Conservation (phyloP, 2,888 invertebrate species). For the Trachelus stipa region DNA sequence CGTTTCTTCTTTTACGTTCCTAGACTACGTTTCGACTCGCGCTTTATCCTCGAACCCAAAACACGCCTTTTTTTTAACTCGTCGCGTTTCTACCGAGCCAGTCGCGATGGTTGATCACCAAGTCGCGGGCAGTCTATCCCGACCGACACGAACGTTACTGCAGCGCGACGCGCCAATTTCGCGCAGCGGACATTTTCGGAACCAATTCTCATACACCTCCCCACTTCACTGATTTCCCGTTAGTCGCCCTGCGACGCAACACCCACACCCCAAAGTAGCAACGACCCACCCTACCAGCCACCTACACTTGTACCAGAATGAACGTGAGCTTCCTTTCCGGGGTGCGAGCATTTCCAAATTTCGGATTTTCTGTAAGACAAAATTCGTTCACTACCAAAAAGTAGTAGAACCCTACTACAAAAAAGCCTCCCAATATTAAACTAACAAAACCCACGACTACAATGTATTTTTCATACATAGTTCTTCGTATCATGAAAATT, state of each 20-base stretch:
- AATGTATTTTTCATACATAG: background rate
- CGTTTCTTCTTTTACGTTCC: slow-evolving; percentile 12
- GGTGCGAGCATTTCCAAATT: background rate
- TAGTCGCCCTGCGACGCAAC: background rate
- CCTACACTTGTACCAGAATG: background rate
- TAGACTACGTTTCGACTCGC: slow-evolving; percentile 4
- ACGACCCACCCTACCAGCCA: background rate
- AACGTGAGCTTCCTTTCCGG: background rate
- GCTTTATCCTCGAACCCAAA: slow-evolving; percentile 7
- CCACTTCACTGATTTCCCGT: slow-evolving; percentile 26
- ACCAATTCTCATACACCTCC: slow-evolving; percentile 46
- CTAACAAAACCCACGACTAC: background rate
- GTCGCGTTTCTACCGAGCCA: slow-evolving; percentile 46
- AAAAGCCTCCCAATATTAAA: background rate
- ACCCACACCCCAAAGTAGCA: background rate
- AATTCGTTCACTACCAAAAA: background rate
- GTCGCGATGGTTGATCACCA: slow-evolving; percentile 56
- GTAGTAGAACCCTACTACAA: background rate
- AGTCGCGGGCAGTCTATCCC: slow-evolving; percentile 54
- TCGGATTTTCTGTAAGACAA: background rate
- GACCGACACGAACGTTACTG: slow-evolving; percentile 60
- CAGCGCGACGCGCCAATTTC: slow-evolving; percentile 61
- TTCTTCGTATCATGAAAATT: background rate
- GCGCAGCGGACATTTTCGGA: slow-evolving; percentile 55
- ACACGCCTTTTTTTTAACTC: slow-evolving; percentile 21